Base-by-base conservation (phyloP, 2,797 vertebrate species). In the Rousettus madagascariensis region DNA sequence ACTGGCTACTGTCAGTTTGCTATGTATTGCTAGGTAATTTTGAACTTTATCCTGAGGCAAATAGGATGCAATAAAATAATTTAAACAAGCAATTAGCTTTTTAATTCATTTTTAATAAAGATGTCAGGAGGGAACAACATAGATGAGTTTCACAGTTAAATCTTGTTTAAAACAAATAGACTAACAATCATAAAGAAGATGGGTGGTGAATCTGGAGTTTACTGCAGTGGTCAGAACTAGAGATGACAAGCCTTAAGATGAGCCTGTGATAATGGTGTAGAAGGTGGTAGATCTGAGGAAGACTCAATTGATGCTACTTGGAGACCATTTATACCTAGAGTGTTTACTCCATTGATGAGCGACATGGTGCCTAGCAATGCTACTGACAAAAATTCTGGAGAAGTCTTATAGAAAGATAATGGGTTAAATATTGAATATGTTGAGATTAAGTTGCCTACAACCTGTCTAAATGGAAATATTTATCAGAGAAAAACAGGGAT, bases 31-130 rank as follows among this genome's bases (percentile, higher is more conserved):
- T 69, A 79, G 63, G 38, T 53, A 75, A 92, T 79, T 87, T 96
- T 94, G 46, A 90, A 86, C 88, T 95, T 94, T 86, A 90, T 86
- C 63, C n/a, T 90, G 84, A 89, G 63, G 68, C 22, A 90, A 88
- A 89, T 55, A 51, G 55, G 9, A 83, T 4, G 17, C 5, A 74
- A 17, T 86, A 63, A 94, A 91, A 82, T 41, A 93, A 86, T 77
- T 91, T 79, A 90, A 86, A 57, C 71, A 63, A 92, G n/a, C 33
- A 71, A 77, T 91, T 89, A 59, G 16, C 17, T 71, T 91, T 90
- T 95, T 94, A 36, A 86, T 53, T 83, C 16, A 28, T 94, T 83
- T 86, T 61, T 41, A 95, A 83, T 94, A 83, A 71, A 77, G 28
- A 66, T 71, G 66, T 84, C 84, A 89, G 63, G 36, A 77, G 17